A percentile compares a stretch with the other conserved stretches of the same genome.
These are phyloP conservation scores for Chaetoderma sp. DNA, from an alignment of 2,888 invertebrate species.

Conservation along the genomic window DNA sequence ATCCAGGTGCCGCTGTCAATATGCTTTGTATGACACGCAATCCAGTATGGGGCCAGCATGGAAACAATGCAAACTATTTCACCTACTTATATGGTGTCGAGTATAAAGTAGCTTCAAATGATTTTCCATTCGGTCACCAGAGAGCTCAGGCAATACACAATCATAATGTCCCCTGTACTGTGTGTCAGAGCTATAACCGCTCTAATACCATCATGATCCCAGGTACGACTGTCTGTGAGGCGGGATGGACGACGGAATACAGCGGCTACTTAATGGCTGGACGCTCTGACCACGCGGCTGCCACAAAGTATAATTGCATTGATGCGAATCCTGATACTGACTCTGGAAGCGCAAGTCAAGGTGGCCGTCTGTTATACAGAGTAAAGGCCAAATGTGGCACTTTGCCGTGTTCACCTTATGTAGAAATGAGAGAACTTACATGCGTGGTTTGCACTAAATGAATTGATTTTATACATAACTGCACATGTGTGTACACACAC, in stretches of 20 bases:
- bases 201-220: conserved; percentile 35
- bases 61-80: too few species aligned
- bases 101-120: neutral
- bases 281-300: conserved; percentile 13
- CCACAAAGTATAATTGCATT: conserved; percentile 31
- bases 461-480: too few species aligned
- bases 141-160: conserved; percentile 2
- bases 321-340: conserved; percentile 36
- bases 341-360: conserved; percentile 24
- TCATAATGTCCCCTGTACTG: conserved; percentile 38
- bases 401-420: conserved; percentile 42
- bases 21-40: neutral
- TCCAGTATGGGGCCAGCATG: neutral
- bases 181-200: conserved; percentile 25
- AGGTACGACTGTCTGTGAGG: conserved; percentile 30
- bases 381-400: conserved; percentile 41
- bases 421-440: conserved; percentile 33
- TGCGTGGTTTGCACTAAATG: conserved; percentile 43
- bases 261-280: conserved; percentile 39
- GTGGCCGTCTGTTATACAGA: conserved; percentile 32
- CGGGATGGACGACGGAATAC: conserved; percentile 42
- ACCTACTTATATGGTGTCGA: conserved; percentile 27
- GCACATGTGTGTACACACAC: too few species aligned
- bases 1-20: neutral
- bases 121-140: conserved; percentile 1